Conservation (phyloP, 2,797 vertebrate species). For the Takifugu ocellatus region DNA sequence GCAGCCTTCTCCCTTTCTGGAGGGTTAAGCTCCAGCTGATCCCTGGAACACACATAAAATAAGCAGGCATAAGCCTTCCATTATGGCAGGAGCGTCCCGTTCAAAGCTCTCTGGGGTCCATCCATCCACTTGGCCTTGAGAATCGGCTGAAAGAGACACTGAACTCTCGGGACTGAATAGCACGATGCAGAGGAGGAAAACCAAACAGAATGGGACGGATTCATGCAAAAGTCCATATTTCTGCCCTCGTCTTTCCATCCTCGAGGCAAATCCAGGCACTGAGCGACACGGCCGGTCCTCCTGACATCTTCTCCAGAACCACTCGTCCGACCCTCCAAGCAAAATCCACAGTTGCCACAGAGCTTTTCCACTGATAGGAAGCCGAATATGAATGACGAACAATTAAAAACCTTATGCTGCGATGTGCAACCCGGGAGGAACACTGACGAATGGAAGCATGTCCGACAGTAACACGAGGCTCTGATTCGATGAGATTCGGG, state of each 20-base stretch:
- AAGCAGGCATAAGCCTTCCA: constrained; percentile 28
- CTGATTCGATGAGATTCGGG: constrained; percentile 55
- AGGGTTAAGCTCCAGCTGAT: constrained; percentile 70
- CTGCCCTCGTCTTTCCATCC: constrained; percentile 1
- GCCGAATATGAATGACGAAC: constrained; percentile 44
- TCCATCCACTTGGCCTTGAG: constrained; percentile 38
- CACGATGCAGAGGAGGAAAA: constrained; percentile 69
- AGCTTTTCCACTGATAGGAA: constrained; percentile 32
- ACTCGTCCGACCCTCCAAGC: constrained; percentile 24
- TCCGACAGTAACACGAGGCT: constrained; percentile 54
- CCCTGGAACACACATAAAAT: constrained; percentile 72
- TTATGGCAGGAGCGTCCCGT: constrained; percentile 19
- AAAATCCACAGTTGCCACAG: constrained; percentile 28
- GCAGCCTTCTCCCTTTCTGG: constrained; percentile 55
- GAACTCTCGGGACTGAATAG: constrained; percentile 39
- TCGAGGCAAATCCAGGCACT: constrained; percentile 53
- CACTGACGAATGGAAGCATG: constrained; percentile 59
- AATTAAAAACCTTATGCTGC: constrained; percentile 36
- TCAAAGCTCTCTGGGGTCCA: constrained; percentile 43
- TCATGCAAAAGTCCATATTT: constrained; percentile 71
- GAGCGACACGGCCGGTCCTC: constrained; percentile 31
- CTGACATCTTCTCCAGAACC: constrained; percentile 32
- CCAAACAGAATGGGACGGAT: constrained; percentile 44
- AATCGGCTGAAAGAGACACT: constrained; percentile 31
- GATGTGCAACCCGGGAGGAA: constrained; percentile 40